Percentiles rank a stretch among this genome's conserved stretches.
Conservation (phyloP, 2,888 invertebrate genomes). For the Thera britannica region DNA sequence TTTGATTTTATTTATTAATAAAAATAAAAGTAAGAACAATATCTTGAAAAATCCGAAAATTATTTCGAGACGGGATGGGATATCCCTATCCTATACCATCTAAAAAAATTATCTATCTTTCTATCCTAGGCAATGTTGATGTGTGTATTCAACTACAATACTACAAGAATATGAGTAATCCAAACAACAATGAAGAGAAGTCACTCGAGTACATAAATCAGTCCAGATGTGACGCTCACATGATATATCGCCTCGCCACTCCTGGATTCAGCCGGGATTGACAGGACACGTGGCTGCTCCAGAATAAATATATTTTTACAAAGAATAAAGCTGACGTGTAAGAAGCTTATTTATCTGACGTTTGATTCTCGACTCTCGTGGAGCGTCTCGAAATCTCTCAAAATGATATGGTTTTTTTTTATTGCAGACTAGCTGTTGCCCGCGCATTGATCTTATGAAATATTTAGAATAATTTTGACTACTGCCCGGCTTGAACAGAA, state of each 20-base stretch:
- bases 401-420: background rate
- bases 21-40: no score
- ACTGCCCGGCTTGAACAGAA: no score
- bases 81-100: no score
- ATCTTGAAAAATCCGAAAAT: no score
- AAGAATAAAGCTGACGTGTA: background rate
- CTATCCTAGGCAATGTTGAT: no score
- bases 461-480: no score
- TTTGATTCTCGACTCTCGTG: background rate
- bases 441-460: no score
- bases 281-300: constrained; percentile 17
- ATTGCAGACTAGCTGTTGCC: no score
- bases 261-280: constrained; percentile 26
- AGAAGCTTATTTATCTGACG: background rate
- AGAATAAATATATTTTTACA: background rate
- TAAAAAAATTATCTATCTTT: no score
- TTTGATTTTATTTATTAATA: no score
- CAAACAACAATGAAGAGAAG: constrained; percentile 30
- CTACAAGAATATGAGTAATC: constrained; percentile 18
- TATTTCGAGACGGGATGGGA: no score
- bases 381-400: background rate
- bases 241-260: constrained; percentile 35
- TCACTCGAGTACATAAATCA: constrained; percentile 37
- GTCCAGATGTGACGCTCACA: constrained; percentile 29
- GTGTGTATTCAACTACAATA: constrained; percentile 1